A percentile compares a stretch with the other conserved stretches of the same genome.
phyloP scores from a whole-genome alignment of 2,113 vertebrate species.

The Electrona antarctica region DNA sequence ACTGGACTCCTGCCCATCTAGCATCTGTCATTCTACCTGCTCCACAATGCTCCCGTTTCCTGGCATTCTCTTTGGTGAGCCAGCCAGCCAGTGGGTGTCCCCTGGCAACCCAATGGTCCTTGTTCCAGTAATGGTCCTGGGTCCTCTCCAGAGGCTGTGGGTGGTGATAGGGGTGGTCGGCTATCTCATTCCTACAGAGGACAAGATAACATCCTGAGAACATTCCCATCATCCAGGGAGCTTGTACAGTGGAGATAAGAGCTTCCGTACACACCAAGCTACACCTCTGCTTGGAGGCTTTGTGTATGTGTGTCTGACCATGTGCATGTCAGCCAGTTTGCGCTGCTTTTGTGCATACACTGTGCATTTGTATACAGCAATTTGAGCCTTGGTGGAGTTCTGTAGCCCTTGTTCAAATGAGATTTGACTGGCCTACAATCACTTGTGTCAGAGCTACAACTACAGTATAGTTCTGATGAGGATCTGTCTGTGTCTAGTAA shows the following conservation, averaged over 20 bases:
- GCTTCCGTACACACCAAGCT: constrained; percentile 16
- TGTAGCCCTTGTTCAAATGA: constrained; percentile 13
- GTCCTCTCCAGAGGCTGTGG: constrained; percentile 62
- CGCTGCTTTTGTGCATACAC: not conserved
- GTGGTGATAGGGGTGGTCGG: constrained; percentile 63
- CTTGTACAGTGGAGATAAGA: constrained; percentile 71
- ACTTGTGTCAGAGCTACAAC: not conserved
- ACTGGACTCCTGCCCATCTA: constrained; percentile 35
- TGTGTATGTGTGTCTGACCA: constrained; percentile 1
- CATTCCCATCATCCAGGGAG: constrained; percentile 70
- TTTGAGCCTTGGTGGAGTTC: constrained; percentile 18
- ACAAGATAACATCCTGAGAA: constrained; percentile 75
- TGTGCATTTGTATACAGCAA: constrained; percentile 8
- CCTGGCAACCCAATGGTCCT: constrained; percentile 51
- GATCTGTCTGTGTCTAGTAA: constrained; percentile 18
- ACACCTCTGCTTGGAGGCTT: constrained; percentile 31
- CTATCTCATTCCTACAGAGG: constrained; percentile 71
- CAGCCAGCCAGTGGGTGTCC: constrained; percentile 51
- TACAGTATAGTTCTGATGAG: no score
- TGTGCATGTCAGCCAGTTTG: not conserved
- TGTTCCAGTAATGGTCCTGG: constrained; percentile 60
- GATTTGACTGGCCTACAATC: not conserved
- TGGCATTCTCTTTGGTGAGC: constrained; percentile 12
- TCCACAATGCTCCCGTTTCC: constrained; percentile 22
- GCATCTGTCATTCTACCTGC: constrained; percentile 47